Conservation (phyloP, 1,140 invertebrate genomes). For the Drosophila kikkawai region DNA sequence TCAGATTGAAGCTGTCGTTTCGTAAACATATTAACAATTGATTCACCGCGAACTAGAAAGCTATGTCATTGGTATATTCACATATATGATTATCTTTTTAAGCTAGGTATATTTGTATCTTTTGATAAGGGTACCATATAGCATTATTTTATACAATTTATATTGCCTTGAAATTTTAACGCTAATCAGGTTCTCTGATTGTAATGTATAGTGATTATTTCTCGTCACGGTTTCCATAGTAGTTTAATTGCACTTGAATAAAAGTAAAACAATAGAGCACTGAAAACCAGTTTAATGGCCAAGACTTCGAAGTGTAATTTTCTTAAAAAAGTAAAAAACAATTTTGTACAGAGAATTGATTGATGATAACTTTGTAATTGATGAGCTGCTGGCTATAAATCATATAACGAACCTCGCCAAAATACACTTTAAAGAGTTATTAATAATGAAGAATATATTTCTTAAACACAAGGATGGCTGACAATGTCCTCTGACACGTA, state of each 20-base stretch:
- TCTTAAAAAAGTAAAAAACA: too few species aligned
- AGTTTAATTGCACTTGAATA: background rate
- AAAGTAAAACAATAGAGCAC: slow-evolving; percentile 1
- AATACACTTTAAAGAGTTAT: slow-evolving; percentile 15
- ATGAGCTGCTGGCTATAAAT: background rate
- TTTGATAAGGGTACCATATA: background rate
- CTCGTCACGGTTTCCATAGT: background rate
- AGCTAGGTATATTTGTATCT: background rate
- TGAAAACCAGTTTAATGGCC: background rate
- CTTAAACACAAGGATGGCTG: background rate
- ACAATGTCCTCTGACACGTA: slow-evolving; percentile 22
- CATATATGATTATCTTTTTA: background rate
- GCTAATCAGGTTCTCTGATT: background rate
- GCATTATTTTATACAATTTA: background rate
- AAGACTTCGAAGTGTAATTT: background rate
- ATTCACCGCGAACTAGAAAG: slow-evolving; percentile 23
- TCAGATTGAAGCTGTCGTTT: slow-evolving; percentile 13
- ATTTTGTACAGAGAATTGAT: background rate
- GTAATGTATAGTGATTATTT: background rate
- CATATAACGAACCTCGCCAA: background rate
- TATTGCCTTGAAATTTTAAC: background rate
- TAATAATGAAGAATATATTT: background rate
- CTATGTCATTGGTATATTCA: slow-evolving; percentile 1
- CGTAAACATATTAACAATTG: slow-evolving; percentile 26
- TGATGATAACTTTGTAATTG: background rate